Percentiles rank a stretch among this genome's conserved stretches.
These are phyloP conservation scores for Pristionchus entomophagus DNA, from an alignment of 2,888 invertebrate genomes.

Conservation along the genomic window DNA sequence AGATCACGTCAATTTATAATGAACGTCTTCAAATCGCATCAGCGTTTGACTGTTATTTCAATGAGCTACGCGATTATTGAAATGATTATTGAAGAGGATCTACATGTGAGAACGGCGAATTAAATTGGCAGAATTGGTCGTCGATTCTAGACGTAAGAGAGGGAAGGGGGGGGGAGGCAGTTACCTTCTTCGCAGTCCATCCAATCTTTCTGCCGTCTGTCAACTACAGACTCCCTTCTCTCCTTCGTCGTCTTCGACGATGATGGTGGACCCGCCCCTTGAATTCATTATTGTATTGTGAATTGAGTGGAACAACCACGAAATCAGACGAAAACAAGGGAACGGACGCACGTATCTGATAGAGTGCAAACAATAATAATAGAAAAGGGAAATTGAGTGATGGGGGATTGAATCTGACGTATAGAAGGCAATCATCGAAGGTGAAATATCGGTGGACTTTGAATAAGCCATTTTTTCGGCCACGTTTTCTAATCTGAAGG, in stretches of 20 bases:
- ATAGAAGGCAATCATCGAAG: background rate
- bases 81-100: background rate
- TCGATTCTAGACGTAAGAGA: background rate
- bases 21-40: background rate
- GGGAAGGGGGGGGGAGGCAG: background rate
- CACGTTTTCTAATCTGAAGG: background rate
- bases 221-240: background rate
- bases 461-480: too few relatives aligned
- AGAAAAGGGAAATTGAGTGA: background rate
- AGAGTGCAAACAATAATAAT: background rate
- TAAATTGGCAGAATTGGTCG: background rate
- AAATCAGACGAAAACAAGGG: background rate
- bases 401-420: background rate
- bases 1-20: background rate
- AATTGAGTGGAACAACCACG: too few relatives aligned
- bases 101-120: background rate
- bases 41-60: background rate
- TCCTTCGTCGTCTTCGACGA: too few relatives aligned
- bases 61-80: background rate
- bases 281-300: background rate
- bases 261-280: background rate
- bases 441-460: background rate
- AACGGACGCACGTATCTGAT: background rate
- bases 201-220: constrained; percentile 22
- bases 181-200: background rate